phyloP scores from a whole-genome alignment of 2,113 vertebrate species.

The Rissa tridactyla region DNA sequence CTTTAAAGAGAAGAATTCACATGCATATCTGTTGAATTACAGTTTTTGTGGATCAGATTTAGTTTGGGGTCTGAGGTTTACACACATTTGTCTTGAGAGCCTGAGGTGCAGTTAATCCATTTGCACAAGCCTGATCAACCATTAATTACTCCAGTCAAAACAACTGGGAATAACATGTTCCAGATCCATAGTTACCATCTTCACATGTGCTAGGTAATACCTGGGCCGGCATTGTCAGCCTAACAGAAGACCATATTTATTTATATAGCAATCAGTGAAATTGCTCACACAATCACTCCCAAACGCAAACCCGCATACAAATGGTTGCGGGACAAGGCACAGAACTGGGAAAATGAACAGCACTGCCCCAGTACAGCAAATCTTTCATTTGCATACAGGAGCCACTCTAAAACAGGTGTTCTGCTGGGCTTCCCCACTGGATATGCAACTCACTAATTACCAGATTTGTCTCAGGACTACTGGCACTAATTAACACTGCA shows the following conservation, averaged over 20 bases:
- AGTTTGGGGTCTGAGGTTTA: background rate
- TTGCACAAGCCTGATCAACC: background rate
- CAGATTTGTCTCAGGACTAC: slow-evolving; percentile 46
- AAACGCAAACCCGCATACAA: background rate
- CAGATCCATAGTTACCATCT: background rate
- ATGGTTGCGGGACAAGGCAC: background rate
- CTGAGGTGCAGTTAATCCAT: background rate
- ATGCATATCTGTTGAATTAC: background rate
- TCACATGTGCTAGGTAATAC: background rate
- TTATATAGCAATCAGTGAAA: background rate
- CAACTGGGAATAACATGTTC: background rate
- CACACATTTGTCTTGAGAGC: background rate
- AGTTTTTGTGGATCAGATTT: background rate
- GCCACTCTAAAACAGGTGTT: background rate
- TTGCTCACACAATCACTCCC: background rate
- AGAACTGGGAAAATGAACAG: background rate
- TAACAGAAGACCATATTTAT: background rate
- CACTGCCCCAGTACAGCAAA: background rate
- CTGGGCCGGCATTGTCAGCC: background rate
- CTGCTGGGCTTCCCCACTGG: slow-evolving; percentile 14
- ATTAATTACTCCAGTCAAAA: background rate
- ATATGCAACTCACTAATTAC: slow-evolving; percentile 26
- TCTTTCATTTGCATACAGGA: background rate
- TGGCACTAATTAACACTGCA: slow-evolving; percentile 65
- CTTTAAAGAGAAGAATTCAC: background rate